These are phyloP conservation scores for Sula dactylatra DNA, from an alignment of 2,113 vertebrate species.

Conservation along the genomic window DNA sequence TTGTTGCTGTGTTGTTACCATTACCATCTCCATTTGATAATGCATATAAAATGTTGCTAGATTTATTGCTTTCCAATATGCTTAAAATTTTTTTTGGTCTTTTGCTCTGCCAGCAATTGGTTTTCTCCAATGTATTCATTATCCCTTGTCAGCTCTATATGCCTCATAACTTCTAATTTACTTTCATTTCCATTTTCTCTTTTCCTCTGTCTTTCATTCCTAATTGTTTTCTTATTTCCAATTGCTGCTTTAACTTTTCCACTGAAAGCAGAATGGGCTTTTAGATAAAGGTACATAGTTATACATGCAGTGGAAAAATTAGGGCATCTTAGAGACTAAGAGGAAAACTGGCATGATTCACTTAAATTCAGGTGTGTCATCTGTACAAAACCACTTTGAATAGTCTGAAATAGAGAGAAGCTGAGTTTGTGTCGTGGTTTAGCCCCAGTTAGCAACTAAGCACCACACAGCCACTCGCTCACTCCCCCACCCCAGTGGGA, in stretches of 20 bases:
- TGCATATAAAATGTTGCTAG: not conserved
- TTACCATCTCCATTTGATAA: not conserved
- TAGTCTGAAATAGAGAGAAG: not conserved
- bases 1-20: not conserved
- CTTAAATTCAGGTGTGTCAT: not conserved
- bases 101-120: not conserved
- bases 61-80: not conserved
- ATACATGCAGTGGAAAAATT: not conserved
- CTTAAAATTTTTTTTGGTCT: not conserved
- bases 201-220: not conserved
- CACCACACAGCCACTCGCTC: too few relatives aligned
- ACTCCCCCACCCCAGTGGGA: too few relatives aligned
- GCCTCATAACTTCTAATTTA: not conserved
- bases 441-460: too few relatives aligned
- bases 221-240: not conserved
- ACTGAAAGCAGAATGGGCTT: not conserved
- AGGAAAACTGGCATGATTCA: not conserved
- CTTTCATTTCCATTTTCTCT: not conserved
- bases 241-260: not conserved
- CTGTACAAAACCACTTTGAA: not conserved
- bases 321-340: not conserved
- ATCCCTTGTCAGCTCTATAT: not conserved
- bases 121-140: not conserved
- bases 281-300: not conserved
- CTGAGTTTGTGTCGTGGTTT: not conserved